Evolutionary conservation across 2,888 invertebrate species (phyloP).

Genomic region (Agonopterix alstromeriana): DNA sequence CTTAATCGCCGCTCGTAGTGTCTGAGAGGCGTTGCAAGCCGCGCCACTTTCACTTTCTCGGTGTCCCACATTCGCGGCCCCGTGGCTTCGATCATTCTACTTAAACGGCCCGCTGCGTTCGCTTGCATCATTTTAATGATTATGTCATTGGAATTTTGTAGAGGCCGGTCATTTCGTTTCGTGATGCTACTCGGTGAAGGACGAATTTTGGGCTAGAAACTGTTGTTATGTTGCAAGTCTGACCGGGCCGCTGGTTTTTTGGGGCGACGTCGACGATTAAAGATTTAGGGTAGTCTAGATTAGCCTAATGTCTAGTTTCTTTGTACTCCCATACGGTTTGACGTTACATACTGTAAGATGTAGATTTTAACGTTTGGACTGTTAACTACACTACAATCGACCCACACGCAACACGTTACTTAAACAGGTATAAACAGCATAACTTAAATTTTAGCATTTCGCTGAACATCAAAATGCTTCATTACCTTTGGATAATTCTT

Average conservation of each 20-base stretch:
- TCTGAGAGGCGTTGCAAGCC: conserved; percentile 11
- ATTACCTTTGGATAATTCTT: too few species aligned
- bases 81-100: conserved; percentile 24
- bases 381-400: too few species aligned
- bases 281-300: too few species aligned
- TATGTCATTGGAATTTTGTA: conserved; percentile 58
- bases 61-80: conserved; percentile 50
- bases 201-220: conserved; percentile 25
- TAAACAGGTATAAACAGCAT: too few species aligned
- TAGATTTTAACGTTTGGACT: too few species aligned
- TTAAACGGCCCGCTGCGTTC: conserved; percentile 23
- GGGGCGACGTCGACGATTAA: not conserved
- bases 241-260: not conserved
- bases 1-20: not conserved
- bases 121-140: conserved; percentile 51
- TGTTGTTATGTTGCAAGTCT: conserved; percentile 2
- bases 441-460: too few species aligned
- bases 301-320: too few species aligned
- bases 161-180: conserved; percentile 27
- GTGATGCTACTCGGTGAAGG: conserved; percentile 50
- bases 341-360: too few species aligned
- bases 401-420: too few species aligned
- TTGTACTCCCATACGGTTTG: too few species aligned
- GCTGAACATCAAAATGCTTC: too few species aligned
- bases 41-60: conserved; percentile 64